Percentiles rank a stretch among this genome's conserved stretches.
Conservation (phyloP, 2,888 invertebrate species). For the Nymphalis c-album region DNA sequence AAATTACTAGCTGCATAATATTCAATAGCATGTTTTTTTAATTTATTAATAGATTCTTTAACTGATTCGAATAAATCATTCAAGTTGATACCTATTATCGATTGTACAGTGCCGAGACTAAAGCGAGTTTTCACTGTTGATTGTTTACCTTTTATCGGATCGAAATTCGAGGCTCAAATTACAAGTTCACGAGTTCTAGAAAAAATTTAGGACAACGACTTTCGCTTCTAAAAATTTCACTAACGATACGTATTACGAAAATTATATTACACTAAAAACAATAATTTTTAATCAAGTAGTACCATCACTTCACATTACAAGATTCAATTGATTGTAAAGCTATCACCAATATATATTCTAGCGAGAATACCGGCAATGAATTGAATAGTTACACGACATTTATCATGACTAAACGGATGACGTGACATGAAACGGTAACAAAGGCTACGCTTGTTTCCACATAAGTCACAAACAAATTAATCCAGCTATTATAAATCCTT, state of each 20-base stretch:
- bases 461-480: no score
- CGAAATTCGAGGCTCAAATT: constrained; percentile 25
- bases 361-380: no score
- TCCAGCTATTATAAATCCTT: no score
- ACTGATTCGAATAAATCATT: constrained; percentile 11
- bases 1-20: neutral
- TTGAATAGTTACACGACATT: no score
- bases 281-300: no score
- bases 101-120: constrained; percentile 20
- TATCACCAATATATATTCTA: no score
- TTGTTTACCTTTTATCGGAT: constrained; percentile 27
- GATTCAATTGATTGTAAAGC: no score
- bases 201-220: constrained; percentile 12
- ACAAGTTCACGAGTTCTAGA: constrained; percentile 21
- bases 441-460: no score
- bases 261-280: neutral
- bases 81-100: constrained; percentile 29
- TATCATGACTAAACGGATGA: no score
- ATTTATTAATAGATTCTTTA: neutral
- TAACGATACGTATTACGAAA: constrained; percentile 3
- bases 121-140: constrained; percentile 19
- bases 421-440: no score
- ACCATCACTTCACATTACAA: no score
- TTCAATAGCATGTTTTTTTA: neutral
- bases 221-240: constrained; percentile 22